These are phyloP conservation scores for Leptopilina myrica DNA, from an alignment of 2,888 invertebrate species.

Conservation along the genomic window DNA sequence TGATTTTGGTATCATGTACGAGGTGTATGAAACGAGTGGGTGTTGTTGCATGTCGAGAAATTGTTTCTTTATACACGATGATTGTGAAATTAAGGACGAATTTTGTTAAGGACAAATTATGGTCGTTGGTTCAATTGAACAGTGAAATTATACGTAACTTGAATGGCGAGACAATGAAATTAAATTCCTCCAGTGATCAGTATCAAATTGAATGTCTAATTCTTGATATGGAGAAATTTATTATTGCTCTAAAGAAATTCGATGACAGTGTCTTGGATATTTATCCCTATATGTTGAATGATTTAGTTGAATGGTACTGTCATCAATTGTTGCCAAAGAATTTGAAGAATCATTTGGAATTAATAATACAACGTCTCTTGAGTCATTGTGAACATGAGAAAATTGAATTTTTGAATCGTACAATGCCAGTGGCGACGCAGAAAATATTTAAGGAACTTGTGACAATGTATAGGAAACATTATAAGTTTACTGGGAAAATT, in stretches of 20 bases:
- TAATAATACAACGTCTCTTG: constrained; percentile 25
- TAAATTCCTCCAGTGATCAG: neutral
- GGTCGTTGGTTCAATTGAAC: constrained; percentile 21
- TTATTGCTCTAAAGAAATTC: constrained; percentile 20
- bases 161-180: neutral
- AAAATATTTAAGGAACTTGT: constrained; percentile 36
- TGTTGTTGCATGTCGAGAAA: constrained; percentile 10
- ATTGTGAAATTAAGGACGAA: constrained; percentile 28
- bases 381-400: constrained; percentile 27
- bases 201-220: constrained; percentile 22
- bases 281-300: constrained; percentile 23
- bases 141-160: constrained; percentile 19
- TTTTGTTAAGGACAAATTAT: constrained; percentile 26
- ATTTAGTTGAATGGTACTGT: constrained; percentile 35
- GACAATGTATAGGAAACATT: constrained; percentile 18
- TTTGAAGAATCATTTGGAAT: constrained; percentile 20
- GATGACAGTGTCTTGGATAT: constrained; percentile 22
- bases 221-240: constrained; percentile 22
- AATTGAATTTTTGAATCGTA: constrained; percentile 36
- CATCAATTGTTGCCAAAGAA: constrained; percentile 30
- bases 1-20: constrained; percentile 30
- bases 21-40: constrained; percentile 33
- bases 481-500: constrained; percentile 33
- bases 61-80: constrained; percentile 13
- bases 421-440: constrained; percentile 20